Percentiles rank a stretch among this genome's conserved stretches.
Evolutionary conservation across 2,113 vertebrate genomes (phyloP).

Genomic region (Bostrychus sinensis): DNA sequence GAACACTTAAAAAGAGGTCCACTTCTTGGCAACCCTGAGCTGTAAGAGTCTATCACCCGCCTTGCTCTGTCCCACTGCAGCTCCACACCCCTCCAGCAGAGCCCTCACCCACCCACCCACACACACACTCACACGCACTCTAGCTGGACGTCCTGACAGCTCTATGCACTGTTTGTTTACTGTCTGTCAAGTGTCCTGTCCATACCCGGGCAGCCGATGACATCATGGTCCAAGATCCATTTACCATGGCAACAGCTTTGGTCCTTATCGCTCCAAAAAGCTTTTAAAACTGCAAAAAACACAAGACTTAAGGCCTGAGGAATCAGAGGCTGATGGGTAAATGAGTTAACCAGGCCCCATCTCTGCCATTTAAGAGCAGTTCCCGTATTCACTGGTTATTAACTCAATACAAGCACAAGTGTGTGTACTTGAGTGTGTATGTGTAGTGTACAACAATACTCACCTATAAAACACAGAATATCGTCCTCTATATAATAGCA

Average conservation of each 20-base stretch:
- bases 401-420: slow-evolving; percentile 14
- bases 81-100: slow-evolving; percentile 67
- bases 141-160: slow-evolving; percentile 87
- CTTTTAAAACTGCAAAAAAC: slow-evolving; percentile 62
- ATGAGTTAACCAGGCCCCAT: slow-evolving; percentile 72
- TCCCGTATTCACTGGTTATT: slow-evolving; percentile 69
- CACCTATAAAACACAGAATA: background rate
- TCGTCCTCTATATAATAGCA: background rate
- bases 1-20: too few relatives aligned
- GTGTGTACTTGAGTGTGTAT: slow-evolving; percentile 21
- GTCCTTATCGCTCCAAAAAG: slow-evolving; percentile 71
- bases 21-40: too few relatives aligned
- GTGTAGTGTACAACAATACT: slow-evolving; percentile 3
- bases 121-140: slow-evolving; percentile 77
- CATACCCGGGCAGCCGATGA: slow-evolving; percentile 49
- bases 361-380: slow-evolving; percentile 64
- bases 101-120: slow-evolving; percentile 7
- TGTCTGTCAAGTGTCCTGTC: slow-evolving; percentile 30
- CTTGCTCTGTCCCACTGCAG: slow-evolving; percentile 65
- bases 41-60: too few relatives aligned
- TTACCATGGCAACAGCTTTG: slow-evolving; percentile 62
- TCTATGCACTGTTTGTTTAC: slow-evolving; percentile 15
- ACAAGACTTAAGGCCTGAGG: slow-evolving; percentile 41
- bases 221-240: slow-evolving; percentile 49
- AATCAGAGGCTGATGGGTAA: slow-evolving; percentile 74